Conservation (phyloP, 2,888 invertebrate species). For the Dione juno region DNA sequence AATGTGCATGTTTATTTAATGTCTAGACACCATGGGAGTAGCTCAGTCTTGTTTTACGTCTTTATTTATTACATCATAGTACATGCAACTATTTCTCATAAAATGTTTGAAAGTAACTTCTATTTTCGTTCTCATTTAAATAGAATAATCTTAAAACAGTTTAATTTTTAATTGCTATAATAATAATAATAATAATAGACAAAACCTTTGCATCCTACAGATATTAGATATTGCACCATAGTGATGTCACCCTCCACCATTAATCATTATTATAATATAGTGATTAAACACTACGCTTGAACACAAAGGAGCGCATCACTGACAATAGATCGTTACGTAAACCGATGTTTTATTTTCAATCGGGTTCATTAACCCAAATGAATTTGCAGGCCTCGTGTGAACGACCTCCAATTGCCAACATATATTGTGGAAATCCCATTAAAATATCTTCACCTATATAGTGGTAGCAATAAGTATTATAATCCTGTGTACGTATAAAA, state of each 20-base stretch:
- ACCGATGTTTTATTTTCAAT: conserved; percentile 55
- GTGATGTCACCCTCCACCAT: neutral
- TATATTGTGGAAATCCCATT: conserved; percentile 25
- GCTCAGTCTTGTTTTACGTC: neutral
- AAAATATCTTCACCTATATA: conserved; percentile 20
- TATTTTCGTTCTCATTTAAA: no score
- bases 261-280: neutral
- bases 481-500: conserved; percentile 4
- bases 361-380: conserved; percentile 55
- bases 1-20: neutral
- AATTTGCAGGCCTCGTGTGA: conserved; percentile 48
- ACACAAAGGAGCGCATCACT: conserved; percentile 40
- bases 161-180: no score
- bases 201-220: neutral
- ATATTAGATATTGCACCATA: neutral
- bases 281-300: conserved; percentile 20
- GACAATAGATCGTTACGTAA: conserved; percentile 55
- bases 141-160: no score
- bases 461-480: neutral
- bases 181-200: neutral
- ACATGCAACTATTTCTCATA: no score
- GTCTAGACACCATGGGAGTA: neutral
- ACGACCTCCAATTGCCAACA: conserved; percentile 45
- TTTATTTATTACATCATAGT: neutral
- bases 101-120: no score